Base-by-base conservation (phyloP, 1,140 invertebrate genomes). In the Drosophila simulans region DNA sequence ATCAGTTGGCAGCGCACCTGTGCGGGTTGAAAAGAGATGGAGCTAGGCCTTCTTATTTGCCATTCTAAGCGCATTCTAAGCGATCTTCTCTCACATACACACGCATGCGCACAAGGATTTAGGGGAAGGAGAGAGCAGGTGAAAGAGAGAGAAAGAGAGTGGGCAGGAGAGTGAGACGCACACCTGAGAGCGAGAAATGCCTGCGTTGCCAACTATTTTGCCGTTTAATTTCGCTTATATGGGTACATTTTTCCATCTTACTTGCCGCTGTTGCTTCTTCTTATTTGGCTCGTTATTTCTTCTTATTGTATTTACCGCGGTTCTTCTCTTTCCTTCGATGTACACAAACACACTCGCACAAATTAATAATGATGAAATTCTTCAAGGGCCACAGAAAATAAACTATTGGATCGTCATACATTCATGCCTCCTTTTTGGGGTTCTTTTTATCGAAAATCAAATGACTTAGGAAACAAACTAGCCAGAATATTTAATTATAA, bases 171-270 rank as follows among this genome's bases (percentile, higher is more conserved):
- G n/a, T 34, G 8, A 25, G 20, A 15, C 17, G 46, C 34, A 76
- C 43, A 76, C 54, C 51, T 74, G 58, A 62, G 70, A 64, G 71
- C 64, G 56, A 43, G 53, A 54, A 70, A 71, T 69, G 66, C 63
- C 66, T 86, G 79, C 84, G 83, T 79, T 86, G 79, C 84, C 83
- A 86, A 89, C 83, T 86, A 86, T 86, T 86, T 86, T 86, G 83
- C 83, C 83, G 83, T 86, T 86, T 86, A 86, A 86, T 86, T 86
- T 86, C 83, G 84, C 82, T 86, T 86, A 88, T 86, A 86, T 86
- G 75, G 64, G 83, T 86, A 88, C 82, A 82, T 88, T 64, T 54
- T 60, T 35, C 11, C 48, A 66, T 55, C 74, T 65, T 58, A 49
- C 57, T 62, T 64, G 58, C 58, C 34, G 31, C 46, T 8, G 48